phyloP scores from a whole-genome alignment of 1,140 invertebrate species.

The Goniozus legneri region DNA sequence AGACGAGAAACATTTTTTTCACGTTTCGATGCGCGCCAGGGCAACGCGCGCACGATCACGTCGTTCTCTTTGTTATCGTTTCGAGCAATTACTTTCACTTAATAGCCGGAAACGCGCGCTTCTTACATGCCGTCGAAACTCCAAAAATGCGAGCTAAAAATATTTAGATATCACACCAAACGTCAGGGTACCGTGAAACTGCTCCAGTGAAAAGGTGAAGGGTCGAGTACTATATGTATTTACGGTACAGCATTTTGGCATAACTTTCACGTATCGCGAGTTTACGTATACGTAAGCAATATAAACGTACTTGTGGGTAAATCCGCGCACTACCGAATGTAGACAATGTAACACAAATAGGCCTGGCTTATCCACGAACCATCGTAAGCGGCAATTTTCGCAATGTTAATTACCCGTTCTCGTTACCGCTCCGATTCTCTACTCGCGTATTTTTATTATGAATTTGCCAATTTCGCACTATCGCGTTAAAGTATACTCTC shows the following conservation, averaged over 20 bases:
- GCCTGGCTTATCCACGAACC: slow-evolving; percentile 43
- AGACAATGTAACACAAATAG: slow-evolving; percentile 42
- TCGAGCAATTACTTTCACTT: not conserved
- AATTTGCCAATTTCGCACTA: too few relatives aligned
- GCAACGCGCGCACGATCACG: not conserved
- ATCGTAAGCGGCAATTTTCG: slow-evolving; percentile 43
- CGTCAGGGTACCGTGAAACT: not conserved
- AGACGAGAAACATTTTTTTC: too few relatives aligned
- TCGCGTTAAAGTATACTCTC: too few relatives aligned
- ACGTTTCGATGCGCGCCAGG: not conserved
- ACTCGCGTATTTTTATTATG: too few relatives aligned
- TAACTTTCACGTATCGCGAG: slow-evolving; percentile 45
- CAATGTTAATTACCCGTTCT: slow-evolving; percentile 49
- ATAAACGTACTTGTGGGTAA: too few relatives aligned
- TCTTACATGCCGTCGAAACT: not conserved
- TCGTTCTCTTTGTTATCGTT: not conserved
- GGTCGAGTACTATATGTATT: too few relatives aligned
- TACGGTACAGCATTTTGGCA: too few relatives aligned
- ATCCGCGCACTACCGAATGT: slow-evolving; percentile 39
- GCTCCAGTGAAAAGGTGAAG: not conserved
- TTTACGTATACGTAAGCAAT: not conserved
- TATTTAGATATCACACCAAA: too few relatives aligned
- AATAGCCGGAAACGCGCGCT: not conserved
- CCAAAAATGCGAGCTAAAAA: too few relatives aligned
- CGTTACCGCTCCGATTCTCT: slow-evolving; percentile 28